Conservation (phyloP, 92 coral and sea anemone genomes). For the Anthopleura xanthogrammica region DNA sequence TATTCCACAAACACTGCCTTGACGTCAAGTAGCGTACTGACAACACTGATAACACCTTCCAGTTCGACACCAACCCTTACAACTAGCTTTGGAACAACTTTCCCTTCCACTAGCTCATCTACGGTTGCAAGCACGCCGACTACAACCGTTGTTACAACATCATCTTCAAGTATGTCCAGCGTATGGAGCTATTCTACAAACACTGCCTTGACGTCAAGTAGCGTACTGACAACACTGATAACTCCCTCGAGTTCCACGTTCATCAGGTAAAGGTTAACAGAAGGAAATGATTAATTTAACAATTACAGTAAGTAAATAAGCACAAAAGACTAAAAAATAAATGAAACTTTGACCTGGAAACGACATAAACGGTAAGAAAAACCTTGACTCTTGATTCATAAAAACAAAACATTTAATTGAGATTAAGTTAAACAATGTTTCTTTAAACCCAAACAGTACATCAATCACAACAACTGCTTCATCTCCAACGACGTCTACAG, state of each 20-base stretch:
- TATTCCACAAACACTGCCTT: constrained; percentile 30
- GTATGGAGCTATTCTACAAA: constrained; percentile 20
- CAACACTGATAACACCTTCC: constrained; percentile 19
- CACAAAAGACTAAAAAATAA: no score
- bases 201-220: constrained; percentile 17
- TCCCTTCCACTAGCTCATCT: constrained; percentile 11
- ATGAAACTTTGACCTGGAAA: no score
- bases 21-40: constrained; percentile 25
- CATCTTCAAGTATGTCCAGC: constrained; percentile 30
- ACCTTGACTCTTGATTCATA: no score
- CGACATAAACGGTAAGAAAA: no score
- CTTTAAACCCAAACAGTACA: background rate
- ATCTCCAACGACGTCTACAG: no score
- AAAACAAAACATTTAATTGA: no score
- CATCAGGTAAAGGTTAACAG: background rate
- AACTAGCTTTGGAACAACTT: constrained; percentile 11
- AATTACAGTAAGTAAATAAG: no score
- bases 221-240: constrained; percentile 15
- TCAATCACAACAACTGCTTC: background rate
- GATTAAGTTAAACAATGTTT: no score
- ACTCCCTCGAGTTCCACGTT: background rate
- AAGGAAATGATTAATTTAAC: background rate
- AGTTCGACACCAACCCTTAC: constrained; percentile 3
- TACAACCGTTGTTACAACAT: constrained; percentile 7
- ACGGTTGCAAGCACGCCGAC: background rate